Evolutionary conservation across 2,888 invertebrate species (phyloP), one percentile per base, ranked within the genome.

Genomic region (Leptogaster cylindrica): DNA sequence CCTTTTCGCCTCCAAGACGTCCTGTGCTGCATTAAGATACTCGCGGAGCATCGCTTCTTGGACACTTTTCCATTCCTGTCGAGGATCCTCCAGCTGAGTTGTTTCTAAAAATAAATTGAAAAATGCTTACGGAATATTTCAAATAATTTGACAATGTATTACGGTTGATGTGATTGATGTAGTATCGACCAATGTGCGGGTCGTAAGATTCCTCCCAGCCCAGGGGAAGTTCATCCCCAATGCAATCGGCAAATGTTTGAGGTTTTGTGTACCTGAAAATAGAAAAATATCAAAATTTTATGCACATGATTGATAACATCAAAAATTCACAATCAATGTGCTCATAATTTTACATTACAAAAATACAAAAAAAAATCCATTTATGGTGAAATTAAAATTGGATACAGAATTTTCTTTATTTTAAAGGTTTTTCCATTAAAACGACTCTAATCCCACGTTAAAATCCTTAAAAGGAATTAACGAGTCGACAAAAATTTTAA

Each of bases 141-240:
- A 18, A 31, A 4, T 4, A 44, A 44, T 28, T 61, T 44, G 10
- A 18, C 4, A 46, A 8, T 44, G 77, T 90, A 93, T 91, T 84
- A 94, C 95, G 95, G 82, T 90, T 93, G 82, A 93, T 90, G 85
- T 97, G 97, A 84, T 97, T 94, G 83, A 96, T 95, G 84, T 93
- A 97, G 84, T 97, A 97, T 72, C 92, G 89, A 73, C 97, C 97
- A 79, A 97, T 92, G 82, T 93, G 92, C 73, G 91, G 90, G 83
- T 97, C 95, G 82, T 90, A 94, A 51, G 92, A 91, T 85, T 96
- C 94, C 83, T 97, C 97, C 97, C 97, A 97, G 72, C 97, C 97
- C 77, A 95, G 87, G 52, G 97, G 97, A 79, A 97, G 83, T 83
- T 97, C 97, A 86, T 97, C 95, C 77, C 96, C 97, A 79, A 95